Evolutionary conservation across 2,113 vertebrate genomes (phyloP), one percentile per base, ranked within the genome.

Genomic region (Thunnus thynnus): DNA sequence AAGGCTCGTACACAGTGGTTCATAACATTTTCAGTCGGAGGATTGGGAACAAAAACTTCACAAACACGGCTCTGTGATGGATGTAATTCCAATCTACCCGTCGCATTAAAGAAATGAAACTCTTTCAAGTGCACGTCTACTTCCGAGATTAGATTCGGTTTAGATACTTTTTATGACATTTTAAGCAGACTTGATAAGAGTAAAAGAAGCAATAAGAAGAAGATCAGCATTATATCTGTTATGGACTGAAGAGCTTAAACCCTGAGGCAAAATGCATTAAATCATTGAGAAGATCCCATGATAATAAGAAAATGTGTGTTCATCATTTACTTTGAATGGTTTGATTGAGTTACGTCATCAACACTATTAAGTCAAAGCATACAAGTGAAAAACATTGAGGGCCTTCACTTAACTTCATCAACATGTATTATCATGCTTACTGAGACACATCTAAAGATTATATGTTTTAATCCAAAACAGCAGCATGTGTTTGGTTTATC

Each of bases 21-120:
- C 86, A 89, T 92, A 90, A 86, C 74, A 88, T 83, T 78, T 84
- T 76, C 70, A 78, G 67, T 79, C 79, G 76, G 87, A 68, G 70
- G 41, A 80, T 50, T 64, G 72, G 79, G 73, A 83, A 88, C 82
- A 86, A 86, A 84, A 83, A 82, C 65, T 63, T 86, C 81, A 87
- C 66, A 86, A 80, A 82, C 67, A 69, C 52, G 3, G 66, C 86
- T 82, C 76, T 61, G 84, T 89, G 76, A 82, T 87, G 84, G 85
- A 88, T 89, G 86, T 57, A 83, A 27, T 57, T 90, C 75, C 75
- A 83, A 85, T 87, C 75, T 73, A 75, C 30, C 72, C 74, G 67
- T 72, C 51, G 5, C 72, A 67, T 84, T 74, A 75, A 76, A 78
- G 54, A 84, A 79, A 86, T 63, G 2, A 63, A 88, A 76, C 71